Evolutionary conservation across 2,797 vertebrate species (phyloP), one percentile per base, ranked within the genome.

Genomic region (Micromesistius poutassou): DNA sequence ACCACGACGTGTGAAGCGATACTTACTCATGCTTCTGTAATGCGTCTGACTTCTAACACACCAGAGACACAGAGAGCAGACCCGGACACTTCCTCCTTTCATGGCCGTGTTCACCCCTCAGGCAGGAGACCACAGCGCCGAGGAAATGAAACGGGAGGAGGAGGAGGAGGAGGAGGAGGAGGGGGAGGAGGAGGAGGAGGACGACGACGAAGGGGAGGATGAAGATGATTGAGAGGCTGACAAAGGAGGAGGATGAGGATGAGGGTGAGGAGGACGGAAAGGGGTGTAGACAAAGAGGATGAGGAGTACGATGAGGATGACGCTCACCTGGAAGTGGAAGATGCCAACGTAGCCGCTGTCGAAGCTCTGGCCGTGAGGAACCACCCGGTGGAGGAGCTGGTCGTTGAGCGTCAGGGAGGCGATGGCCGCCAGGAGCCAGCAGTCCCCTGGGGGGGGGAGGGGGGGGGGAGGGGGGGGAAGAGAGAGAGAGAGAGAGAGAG

Each of bases 361-460:
- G 31, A 95, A 95, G 85, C 50, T 73, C 90, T 95, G 95, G 0
- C 93, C 93, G 0, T 94, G 94, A 68, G 95, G 94, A 76, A 95
- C 94, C 78, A 95, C 95, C 16, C 94, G 85, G 85, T 90, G 91
- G 42, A 95, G 90, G 28, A 95, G 88, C 83, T 84, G 82, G 38
- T 93, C 89, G 25, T 95, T 95, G 38, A 95, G 80, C 74, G 95
- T 95, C 80, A 95, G 90, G 13, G 93, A 94, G 25, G 93, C 95
- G 22, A 95, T 95, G 82, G 94, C 95, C 0, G 95, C 95, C 84
- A 95, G 79, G 70, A 95, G 83, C 95, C 94, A 95, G 87, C 95
- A 95, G 87, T 95, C 94, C 19, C 94, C 94, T 95, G 86, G n/a
- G 14, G 16, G 5, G 46, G 4, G 46, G 5, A 19, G 16, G 19